These are phyloP conservation scores for Epinephelus moara DNA, from an alignment of 2,113 vertebrate species.

Conservation along the genomic window DNA sequence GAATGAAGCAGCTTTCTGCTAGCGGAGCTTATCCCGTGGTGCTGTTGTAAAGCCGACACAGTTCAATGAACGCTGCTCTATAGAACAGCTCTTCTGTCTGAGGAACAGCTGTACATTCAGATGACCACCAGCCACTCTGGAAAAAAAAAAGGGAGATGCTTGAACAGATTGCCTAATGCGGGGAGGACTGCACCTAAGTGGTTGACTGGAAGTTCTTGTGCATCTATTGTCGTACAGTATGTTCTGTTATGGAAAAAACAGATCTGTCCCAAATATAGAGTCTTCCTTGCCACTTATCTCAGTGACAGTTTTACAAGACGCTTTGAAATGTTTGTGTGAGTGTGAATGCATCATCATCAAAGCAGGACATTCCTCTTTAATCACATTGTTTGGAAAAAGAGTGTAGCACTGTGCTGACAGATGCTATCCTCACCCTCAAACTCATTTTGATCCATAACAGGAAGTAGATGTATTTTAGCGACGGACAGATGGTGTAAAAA, in stretches of 20 bases:
- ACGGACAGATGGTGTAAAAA: constrained; percentile 62
- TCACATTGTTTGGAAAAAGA: constrained; percentile 45
- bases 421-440: constrained; percentile 52
- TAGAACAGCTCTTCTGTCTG: constrained; percentile 34
- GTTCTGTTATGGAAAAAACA: constrained; percentile 28
- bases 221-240: constrained; percentile 12
- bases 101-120: constrained; percentile 64
- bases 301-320: constrained; percentile 39
- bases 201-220: constrained; percentile 50
- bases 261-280: constrained; percentile 9
- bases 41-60: constrained; percentile 45
- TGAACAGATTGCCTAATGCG: constrained; percentile 30
- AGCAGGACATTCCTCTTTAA: constrained; percentile 73
- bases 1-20: constrained; percentile 44
- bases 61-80: constrained; percentile 24
- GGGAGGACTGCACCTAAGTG: constrained; percentile 51
- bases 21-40: constrained; percentile 50
- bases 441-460: constrained; percentile 63
- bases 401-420: constrained; percentile 46
- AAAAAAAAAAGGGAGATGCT: constrained; percentile 29
- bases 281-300: constrained; percentile 26
- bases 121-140: constrained; percentile 32
- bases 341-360: constrained; percentile 60
- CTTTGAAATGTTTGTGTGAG: constrained; percentile 47
- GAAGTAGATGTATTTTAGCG: constrained; percentile 59